Evolutionary conservation across 2,113 vertebrate species (phyloP).

Genomic region (Brienomyrus longianalis): DNA sequence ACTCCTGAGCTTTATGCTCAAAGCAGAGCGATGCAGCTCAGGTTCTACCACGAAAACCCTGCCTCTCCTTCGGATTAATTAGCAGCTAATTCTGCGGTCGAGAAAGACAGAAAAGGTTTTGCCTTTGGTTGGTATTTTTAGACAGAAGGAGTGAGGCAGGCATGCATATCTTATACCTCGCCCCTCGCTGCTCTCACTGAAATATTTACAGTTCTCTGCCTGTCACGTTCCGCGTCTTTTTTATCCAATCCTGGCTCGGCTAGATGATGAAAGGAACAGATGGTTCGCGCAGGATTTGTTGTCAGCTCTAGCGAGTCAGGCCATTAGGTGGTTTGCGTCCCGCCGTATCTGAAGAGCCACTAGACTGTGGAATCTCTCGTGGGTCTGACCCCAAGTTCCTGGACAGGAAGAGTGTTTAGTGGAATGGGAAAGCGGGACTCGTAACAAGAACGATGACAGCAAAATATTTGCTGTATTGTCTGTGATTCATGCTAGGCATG

Average conservation of each 20-base stretch:
- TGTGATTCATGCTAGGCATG: not conserved
- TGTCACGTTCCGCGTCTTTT: slow-evolving; percentile 20
- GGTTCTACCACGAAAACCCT: not conserved
- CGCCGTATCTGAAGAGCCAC: slow-evolving; percentile 42
- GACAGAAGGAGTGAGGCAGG: slow-evolving; percentile 26
- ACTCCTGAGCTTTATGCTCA: not conserved
- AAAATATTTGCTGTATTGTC: not conserved
- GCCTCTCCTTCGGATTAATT: not conserved
- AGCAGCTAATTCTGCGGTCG: not conserved
- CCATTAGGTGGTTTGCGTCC: slow-evolving; percentile 69
- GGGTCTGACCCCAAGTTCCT: slow-evolving; percentile 44
- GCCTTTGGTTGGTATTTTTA: slow-evolving; percentile 28
- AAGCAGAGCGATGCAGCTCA: not conserved
- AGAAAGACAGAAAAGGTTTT: slow-evolving; percentile 17
- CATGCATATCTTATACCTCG: slow-evolving; percentile 19
- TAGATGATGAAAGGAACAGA: slow-evolving; percentile 65
- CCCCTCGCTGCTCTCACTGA: slow-evolving; percentile 26
- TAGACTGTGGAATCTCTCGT: slow-evolving; percentile 46
- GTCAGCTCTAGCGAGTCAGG: slow-evolving; percentile 57
- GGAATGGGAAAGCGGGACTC: slow-evolving; percentile 43
- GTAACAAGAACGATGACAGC: not conserved
- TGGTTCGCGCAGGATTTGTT: slow-evolving; percentile 58
- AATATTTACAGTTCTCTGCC: slow-evolving; percentile 26
- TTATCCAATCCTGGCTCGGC: not conserved
- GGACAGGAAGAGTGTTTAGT: slow-evolving; percentile 49